Evolutionary conservation across 2,113 vertebrate species (phyloP), one percentile per base, ranked within the genome.

Genomic region (Burhinus bistriatus): DNA sequence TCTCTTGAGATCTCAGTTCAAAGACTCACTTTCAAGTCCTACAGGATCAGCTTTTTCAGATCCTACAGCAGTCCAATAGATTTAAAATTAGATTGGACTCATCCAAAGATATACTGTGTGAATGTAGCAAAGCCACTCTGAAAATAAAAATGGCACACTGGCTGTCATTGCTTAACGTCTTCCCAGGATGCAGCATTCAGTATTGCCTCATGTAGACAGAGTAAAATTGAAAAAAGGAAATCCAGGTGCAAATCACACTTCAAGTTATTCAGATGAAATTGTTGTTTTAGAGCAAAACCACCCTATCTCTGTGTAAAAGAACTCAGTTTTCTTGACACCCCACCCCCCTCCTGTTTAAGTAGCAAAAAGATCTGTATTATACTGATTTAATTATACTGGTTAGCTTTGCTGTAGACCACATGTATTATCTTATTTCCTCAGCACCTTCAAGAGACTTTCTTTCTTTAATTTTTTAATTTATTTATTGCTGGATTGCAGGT

Each of bases 1-100:
- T 97, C 97, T 96, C 54, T 34, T 91, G 95, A 97, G 93, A 97
- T 97, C 91, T 89, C 71, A 59, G 95, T 96, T 97, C 96, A 91
- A 93, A 97, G 94, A 83, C 71, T 95, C 34, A 5, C 81, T 93
- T 85, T 58, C 68, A 94, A 96, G 96, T 95, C 93, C 84, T 95
- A 83, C 89, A 91, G 94, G 89, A 97, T 97, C 95, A 97, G 87
- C 91, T 95, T 70, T 91, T 95, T 96, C 89, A 88, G 93, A 90
- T 96, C 93, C 75, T 97, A 66, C 51, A 88, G 51, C 58, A 91
- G 71, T 55, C 91, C 85, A 70, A 40, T 59, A 93, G 94, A 86
- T 96, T 86, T 93, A 95, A 95, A 95, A 96, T 91, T 83, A 97
- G 93, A 89, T 95, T 95, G 94, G 89, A 49, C 70, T 94, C 73